Base-by-base conservation (phyloP, 2,113 vertebrate species). In the Platysteira castanea region DNA sequence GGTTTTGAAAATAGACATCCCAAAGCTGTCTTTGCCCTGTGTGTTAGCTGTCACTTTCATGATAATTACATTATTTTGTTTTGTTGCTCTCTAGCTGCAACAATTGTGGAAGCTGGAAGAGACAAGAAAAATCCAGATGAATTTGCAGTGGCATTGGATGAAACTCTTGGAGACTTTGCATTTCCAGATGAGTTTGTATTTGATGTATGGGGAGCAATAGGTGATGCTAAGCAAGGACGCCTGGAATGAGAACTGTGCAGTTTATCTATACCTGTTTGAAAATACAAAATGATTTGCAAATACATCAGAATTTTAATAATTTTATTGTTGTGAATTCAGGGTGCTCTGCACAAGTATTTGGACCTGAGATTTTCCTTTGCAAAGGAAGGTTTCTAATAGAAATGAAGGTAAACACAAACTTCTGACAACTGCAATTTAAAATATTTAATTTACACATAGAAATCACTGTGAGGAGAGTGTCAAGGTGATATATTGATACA, bases 151-250 rank as follows among this genome's bases (percentile, higher is more conserved):
- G 99, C 99, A 1, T 85, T 99, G 37, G 99, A 99, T 74, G 98
- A 99, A 96, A 98, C 98, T 80, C 99, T 99, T 18, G 99, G 99
- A 83, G 99, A 99, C 97, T 99, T 99, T 52, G 99, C 99, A 7
- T 99, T 99, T 87, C 99, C 99, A 1, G 99, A 99, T 26, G 99
- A 99, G 97, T 99, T 99, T 86, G 98, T 99, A 52, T 99, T 99
- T 71, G 99, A 99, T 47, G 99, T 99, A 5, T 99, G 99, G 99
- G 99, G 99, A 65, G 99, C 99, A 77, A 99, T 99, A 44, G 98
- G 99, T 52, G 99, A 99, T 56, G 99, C 98, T 77, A 99, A 98
- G 94, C 97, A 98, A 93, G 98, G 98, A 89, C 96, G 98, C 70
- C 93, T 98, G 94, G 98, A 96, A 80, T 93, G 84, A 89, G 73